A percentile compares a stretch with the other conserved stretches of the same genome.
Evolutionary conservation across 2,113 vertebrate genomes (phyloP).

Genomic region (Boulengeromyrus knoepffleri): DNA sequence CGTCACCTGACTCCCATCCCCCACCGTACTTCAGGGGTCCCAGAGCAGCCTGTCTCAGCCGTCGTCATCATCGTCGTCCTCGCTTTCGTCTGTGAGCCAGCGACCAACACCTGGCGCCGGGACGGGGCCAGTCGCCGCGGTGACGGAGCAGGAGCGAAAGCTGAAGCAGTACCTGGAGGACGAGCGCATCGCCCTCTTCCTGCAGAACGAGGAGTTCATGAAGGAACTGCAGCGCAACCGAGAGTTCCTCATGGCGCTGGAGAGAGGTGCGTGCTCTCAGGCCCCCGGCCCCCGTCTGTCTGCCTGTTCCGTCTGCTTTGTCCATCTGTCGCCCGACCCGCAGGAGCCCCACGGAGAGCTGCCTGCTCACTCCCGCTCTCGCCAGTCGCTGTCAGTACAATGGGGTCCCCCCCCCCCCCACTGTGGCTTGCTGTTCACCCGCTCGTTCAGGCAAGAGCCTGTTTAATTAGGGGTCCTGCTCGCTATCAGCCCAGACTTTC

Average conservation of each 20-base stretch:
- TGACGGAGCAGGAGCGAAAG: slow-evolving; percentile 74
- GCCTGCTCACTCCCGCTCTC: not conserved
- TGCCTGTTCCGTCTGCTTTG: not conserved
- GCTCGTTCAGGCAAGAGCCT: not conserved
- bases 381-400: not conserved
- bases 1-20: not conserved
- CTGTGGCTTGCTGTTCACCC: not conserved
- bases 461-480: not conserved
- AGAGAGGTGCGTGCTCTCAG: slow-evolving; percentile 69
- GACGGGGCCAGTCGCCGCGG: slow-evolving; percentile 29
- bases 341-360: not conserved
- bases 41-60: slow-evolving; percentile 47
- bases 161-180: slow-evolving; percentile 95
- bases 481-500: not conserved
- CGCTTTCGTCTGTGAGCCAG: slow-evolving; percentile 39
- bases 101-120: slow-evolving; percentile 29
- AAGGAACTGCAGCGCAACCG: slow-evolving; percentile 89
- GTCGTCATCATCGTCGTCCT: slow-evolving; percentile 41
- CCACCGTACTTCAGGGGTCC: slow-evolving; percentile 46
- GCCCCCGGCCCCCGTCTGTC: not conserved
- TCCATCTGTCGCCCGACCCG: not conserved
- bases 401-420: not conserved
- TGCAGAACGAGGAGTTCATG: slow-evolving; percentile 98
- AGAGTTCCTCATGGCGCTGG: slow-evolving; percentile 90
- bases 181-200: slow-evolving; percentile 86